phyloP scores from a whole-genome alignment of 1,140 invertebrate species.

The Mizuhopecten yessoensis region DNA sequence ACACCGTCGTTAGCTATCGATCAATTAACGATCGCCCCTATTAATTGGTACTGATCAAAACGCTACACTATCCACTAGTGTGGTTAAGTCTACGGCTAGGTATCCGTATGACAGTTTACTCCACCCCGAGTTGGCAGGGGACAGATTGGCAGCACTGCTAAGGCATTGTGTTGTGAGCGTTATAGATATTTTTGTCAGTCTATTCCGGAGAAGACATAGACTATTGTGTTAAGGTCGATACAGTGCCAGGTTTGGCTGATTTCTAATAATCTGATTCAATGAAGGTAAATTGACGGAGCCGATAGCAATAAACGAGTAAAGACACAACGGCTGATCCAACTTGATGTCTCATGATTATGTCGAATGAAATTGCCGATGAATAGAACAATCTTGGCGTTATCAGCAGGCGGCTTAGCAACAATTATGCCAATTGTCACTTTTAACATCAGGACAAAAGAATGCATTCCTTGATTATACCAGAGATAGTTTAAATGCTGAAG shows the following conservation, averaged over 20 bases:
- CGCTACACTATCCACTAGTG: background rate
- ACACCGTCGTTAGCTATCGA: background rate
- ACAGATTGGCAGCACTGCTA: background rate
- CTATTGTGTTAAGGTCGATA: conserved; percentile 20
- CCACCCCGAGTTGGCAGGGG: conserved; percentile 19
- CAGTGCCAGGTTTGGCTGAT: background rate
- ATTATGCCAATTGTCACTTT: background rate
- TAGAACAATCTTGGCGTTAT: background rate
- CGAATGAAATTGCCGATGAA: background rate
- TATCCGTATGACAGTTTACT: background rate
- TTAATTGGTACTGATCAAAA: conserved; percentile 5
- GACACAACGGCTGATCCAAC: background rate
- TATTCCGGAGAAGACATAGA: background rate
- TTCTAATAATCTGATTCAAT: background rate
- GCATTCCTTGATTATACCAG: background rate
- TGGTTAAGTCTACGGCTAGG: background rate
- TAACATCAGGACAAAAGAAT: background rate
- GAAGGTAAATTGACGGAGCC: background rate
- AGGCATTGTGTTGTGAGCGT: background rate
- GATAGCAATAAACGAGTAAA: background rate
- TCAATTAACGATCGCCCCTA: conserved; percentile 15
- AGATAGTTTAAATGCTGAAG: background rate
- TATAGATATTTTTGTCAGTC: background rate
- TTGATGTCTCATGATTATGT: background rate
- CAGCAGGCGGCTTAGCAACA: background rate